These are phyloP conservation scores for Ivindomyrus marchei DNA, from an alignment of 2,113 vertebrate species.

Conservation along the genomic window DNA sequence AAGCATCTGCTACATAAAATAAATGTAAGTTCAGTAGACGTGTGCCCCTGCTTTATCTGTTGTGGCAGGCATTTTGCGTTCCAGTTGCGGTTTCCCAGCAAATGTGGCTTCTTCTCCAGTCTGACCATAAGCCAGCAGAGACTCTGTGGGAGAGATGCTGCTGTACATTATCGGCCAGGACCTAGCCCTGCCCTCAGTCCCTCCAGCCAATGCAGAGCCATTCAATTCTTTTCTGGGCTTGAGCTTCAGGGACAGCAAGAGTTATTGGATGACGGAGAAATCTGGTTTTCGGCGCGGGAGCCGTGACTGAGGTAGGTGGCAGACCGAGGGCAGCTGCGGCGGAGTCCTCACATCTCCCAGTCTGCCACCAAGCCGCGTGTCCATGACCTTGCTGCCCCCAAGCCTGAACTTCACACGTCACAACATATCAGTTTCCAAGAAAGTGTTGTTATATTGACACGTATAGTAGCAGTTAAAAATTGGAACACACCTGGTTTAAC, in stretches of 20 bases:
- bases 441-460: background rate
- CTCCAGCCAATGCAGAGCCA: background rate
- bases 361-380: background rate
- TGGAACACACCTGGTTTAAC: too few species aligned
- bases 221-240: background rate
- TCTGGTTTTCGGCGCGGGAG: background rate
- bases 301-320: background rate
- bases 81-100: too few species aligned
- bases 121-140: background rate
- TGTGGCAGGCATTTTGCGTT: too few species aligned
- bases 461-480: too few species aligned
- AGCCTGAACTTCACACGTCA: background rate
- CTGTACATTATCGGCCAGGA: background rate
- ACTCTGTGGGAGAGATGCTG: background rate
- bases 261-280: background rate
- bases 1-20: too few species aligned
- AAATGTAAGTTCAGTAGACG: too few species aligned
- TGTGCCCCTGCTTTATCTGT: too few species aligned
- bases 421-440: background rate
- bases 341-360: background rate
- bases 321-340: too few species aligned
- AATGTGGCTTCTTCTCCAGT: background rate
- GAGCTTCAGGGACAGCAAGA: background rate
- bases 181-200: background rate
- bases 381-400: background rate